These are phyloP conservation scores for Syngnathus rostellatus DNA, from an alignment of 2,797 vertebrate species.

Conservation along the genomic window DNA sequence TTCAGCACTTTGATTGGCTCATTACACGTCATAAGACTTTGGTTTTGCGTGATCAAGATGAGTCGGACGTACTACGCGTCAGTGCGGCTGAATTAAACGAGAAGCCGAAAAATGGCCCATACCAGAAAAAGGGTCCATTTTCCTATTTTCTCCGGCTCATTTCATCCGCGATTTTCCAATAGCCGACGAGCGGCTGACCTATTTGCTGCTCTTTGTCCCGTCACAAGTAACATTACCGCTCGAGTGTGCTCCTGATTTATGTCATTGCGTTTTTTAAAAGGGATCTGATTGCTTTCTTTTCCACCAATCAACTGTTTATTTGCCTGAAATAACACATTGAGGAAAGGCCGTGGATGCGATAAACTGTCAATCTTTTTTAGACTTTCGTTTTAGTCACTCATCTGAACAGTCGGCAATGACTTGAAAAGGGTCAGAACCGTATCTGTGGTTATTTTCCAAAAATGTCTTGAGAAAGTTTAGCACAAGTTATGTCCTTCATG, in stretches of 20 bases:
- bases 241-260: conserved; percentile 15
- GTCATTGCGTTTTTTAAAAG: conserved; percentile 9
- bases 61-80: conserved; percentile 5
- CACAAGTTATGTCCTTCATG: neutral
- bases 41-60: conserved; percentile 19
- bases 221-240: neutral
- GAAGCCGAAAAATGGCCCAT: conserved; percentile 1
- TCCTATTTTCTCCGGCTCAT: conserved; percentile 17
- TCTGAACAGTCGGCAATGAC: conserved; percentile 49
- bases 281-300: conserved; percentile 9
- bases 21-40: conserved; percentile 24
- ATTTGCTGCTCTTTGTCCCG: conserved; percentile 11
- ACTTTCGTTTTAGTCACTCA: neutral
- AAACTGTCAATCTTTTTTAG: neutral
- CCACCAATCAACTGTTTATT: neutral
- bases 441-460: no score
- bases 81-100: conserved; percentile 8
- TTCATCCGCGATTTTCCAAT: conserved; percentile 1
- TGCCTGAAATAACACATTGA: conserved; percentile 7
- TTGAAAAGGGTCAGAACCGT: conserved; percentile 6
- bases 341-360: neutral
- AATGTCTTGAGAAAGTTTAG: no score
- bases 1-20: conserved; percentile 23
- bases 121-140: neutral
- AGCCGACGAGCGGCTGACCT: conserved; percentile 9